Percentiles rank a stretch among this genome's conserved stretches.
Conservation (phyloP, 35 echinoderm and acorn worm species). For the Nesometra sesokonis region DNA sequence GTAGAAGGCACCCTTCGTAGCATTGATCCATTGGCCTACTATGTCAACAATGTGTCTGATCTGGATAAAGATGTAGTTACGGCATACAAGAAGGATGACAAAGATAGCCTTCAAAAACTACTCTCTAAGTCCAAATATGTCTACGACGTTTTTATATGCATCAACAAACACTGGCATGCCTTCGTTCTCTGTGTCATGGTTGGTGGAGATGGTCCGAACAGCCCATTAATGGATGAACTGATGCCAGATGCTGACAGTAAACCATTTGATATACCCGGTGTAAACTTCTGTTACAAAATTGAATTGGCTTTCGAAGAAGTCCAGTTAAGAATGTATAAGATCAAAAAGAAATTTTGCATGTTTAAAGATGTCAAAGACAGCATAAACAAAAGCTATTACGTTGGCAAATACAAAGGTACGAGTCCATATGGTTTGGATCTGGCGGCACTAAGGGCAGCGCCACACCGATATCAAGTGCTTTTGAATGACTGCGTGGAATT, state of each 20-base stretch:
- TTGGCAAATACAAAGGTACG: slow-evolving; percentile 21
- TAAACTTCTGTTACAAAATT: slow-evolving; percentile 13
- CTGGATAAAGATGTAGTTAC: slow-evolving; percentile 13
- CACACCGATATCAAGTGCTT: slow-evolving; percentile 23
- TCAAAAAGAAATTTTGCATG: slow-evolving; percentile 6
- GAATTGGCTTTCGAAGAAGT: slow-evolving; percentile 29
- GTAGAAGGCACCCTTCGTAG: slow-evolving; percentile 23
- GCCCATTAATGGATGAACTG: background rate
- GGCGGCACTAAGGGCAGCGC: slow-evolving; percentile 18
- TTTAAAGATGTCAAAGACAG: slow-evolving; percentile 8
- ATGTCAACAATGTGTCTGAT: slow-evolving; percentile 48
- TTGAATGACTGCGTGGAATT: slow-evolving; percentile 57
- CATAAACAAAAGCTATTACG: slow-evolving; percentile 17
- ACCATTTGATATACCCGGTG: slow-evolving; percentile 9
- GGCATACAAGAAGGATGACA: slow-evolving; percentile 14
- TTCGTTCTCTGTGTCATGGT: slow-evolving; percentile 29
- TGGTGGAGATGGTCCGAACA: background rate
- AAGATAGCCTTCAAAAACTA: background rate
- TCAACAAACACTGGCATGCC: slow-evolving; percentile 37
- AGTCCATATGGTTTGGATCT: slow-evolving; percentile 18
- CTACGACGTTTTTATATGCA: slow-evolving; percentile 27
- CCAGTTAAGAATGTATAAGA: slow-evolving; percentile 31
- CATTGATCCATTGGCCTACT: slow-evolving; percentile 40
- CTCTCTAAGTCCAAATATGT: slow-evolving; percentile 7
- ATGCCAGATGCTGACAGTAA: slow-evolving; percentile 7